A percentile compares a stretch with the other conserved stretches of the same genome.
Conservation (phyloP, 2,113 vertebrate species). For the Alectura lathami region DNA sequence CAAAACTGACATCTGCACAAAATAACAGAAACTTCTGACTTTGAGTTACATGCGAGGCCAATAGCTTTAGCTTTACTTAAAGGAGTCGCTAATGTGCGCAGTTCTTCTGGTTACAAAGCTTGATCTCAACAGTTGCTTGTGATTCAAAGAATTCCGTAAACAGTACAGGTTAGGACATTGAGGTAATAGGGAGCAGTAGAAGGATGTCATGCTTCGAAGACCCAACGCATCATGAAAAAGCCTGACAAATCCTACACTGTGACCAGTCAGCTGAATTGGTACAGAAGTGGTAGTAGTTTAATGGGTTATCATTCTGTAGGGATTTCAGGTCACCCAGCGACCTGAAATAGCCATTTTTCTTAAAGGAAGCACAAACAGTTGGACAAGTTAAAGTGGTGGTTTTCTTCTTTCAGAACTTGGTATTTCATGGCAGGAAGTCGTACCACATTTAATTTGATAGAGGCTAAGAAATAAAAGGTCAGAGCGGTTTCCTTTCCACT, state of each 20-base stretch:
- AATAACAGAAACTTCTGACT: conserved; percentile 58
- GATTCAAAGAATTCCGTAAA: conserved; percentile 75
- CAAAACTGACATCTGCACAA: conserved; percentile 55
- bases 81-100: conserved; percentile 58
- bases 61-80: conserved; percentile 65
- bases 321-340: conserved; percentile 79
- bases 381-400: conserved; percentile 68
- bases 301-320: conserved; percentile 77
- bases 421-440: conserved; percentile 59
- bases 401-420: conserved; percentile 61
- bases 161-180: conserved; percentile 80
- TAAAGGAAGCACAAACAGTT: conserved; percentile 63
- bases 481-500: conserved; percentile 34
- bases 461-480: conserved; percentile 61
- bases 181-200: conserved; percentile 86
- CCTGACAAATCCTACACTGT: conserved; percentile 73
- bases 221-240: conserved; percentile 55
- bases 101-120: conserved; percentile 57
- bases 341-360: conserved; percentile 78
- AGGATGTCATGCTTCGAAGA: conserved; percentile 81
- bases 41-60: conserved; percentile 52
- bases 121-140: conserved; percentile 72
- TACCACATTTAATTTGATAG: conserved; percentile 56
- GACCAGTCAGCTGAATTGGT: conserved; percentile 77
- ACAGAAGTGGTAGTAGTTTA: conserved; percentile 84